Base-by-base conservation (phyloP, 23 tunicate species). In the Corella eumyota region DNA sequence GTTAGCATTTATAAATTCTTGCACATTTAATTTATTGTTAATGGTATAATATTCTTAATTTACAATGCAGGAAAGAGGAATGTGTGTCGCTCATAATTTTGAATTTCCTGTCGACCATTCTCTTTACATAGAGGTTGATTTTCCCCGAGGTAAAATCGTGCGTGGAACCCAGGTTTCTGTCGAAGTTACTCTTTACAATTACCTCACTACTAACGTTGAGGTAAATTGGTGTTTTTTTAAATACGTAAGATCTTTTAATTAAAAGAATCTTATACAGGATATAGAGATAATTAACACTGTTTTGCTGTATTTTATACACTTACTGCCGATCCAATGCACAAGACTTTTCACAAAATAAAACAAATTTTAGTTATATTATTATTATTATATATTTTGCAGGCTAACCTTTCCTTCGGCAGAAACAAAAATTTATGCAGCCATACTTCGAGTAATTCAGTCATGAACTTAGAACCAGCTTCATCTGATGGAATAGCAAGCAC, bases 71-170 rank as follows among this genome's bases (percentile, higher is more conserved):
- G 71, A 74, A 46, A 56, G 34, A 22, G 75, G 75, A 21, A 50
- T 82, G 70, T 82, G 92, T 62, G 67, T 82, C 0, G 62, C 58
- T 37, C 35, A 45, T 17, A 75, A 72, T 2, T 32, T 68, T 20
- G 53, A 28, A 32, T 51, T 82, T 31, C 50, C 75, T 22, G 81
- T 74, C 3, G 71, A 82, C 26, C 92, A 82, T 34, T 52, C 71
- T 6, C 60, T 82, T 7, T 74, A 55, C 47, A 61, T 82, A 25
- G 73, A 74, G 17, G 92, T 82, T 2, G 45, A 49, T 2, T 19
- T 82, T 0, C 74, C 76, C 24, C 58, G 25, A 13, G 45, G 40
- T 2, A 48, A 56, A 34, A 81, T 82, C 4, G 66, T 73, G 28
- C 52, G 77, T 30, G 92, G 92, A 32, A 67, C 67, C 4, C 36